Conservation (phyloP, 2,797 vertebrate genomes). For the Aphelocoma californica region DNA sequence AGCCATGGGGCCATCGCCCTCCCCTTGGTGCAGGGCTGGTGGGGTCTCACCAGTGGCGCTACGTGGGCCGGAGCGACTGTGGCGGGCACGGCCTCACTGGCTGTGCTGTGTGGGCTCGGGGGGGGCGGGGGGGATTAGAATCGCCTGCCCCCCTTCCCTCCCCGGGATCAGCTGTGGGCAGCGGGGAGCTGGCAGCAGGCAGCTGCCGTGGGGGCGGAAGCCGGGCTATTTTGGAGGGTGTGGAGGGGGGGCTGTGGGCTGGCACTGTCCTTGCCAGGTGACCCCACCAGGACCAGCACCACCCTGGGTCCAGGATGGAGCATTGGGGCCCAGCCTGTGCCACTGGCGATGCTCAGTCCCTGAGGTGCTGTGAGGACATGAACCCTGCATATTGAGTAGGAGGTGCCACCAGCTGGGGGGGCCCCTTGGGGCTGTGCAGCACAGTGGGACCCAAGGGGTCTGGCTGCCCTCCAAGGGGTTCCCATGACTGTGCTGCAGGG, state of each 20-base stretch:
- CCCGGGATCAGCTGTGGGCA: slow-evolving; percentile 48
- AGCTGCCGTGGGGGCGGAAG: slow-evolving; percentile 64
- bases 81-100: not conserved
- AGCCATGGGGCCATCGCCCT: accelerated
- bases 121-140: not conserved
- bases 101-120: not conserved
- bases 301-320: not conserved
- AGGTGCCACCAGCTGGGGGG: not conserved
- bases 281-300: not conserved
- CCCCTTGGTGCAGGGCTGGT: not conserved
- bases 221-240: slow-evolving; percentile 36
- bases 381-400: not conserved
- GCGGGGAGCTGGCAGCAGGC: slow-evolving; percentile 50
- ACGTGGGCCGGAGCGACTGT: not conserved
- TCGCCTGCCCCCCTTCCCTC: not conserved
- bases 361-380: not conserved
- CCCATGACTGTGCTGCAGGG: not conserved
- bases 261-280: slow-evolving; percentile 31
- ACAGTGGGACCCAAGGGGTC: not conserved
- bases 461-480: slow-evolving; percentile 3
- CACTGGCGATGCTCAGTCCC: not conserved
- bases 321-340: not conserved
- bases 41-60: accelerated
- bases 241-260: slow-evolving; percentile 28
- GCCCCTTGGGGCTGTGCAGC: accelerated